Base-by-base conservation (phyloP, 2,888 invertebrate species). In the Lithophane leautieri region DNA sequence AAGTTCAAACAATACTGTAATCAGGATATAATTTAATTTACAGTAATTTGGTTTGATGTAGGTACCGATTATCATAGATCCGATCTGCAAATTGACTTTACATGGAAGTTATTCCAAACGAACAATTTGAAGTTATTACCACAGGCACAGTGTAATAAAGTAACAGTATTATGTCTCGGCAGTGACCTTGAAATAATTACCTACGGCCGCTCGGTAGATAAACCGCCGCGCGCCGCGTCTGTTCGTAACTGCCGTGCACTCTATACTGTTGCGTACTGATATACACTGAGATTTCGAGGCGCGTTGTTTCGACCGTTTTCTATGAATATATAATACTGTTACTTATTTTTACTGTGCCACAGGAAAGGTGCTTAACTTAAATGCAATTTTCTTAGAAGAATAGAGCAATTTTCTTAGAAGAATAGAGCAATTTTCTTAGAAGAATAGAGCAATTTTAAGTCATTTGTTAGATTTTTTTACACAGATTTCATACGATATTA, bases 61-160 rank as follows among this genome's bases (percentile, higher is more conserved):
- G 34, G 34, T 70, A 63, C 28, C 12, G 52, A 42, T 66, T 83
- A 73, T 81, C 70, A 56, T 47, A 73, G 16, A 58, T 80, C 58
- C 47, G 52, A 81, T 84, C 82, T 65, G 34, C 22, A 56, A 84
- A 81, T 73, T 73, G 68, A n/a, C 14, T 70, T 77, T 70, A 73
- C 68, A 50, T 71, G 54, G 60, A 74, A 79, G 65, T 54, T 40
- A 79, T 75, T 68, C 8, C 16, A 40, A 61, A 73, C 40, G n/a
- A 65, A 66, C 61, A 50, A 74, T 62, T 70, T 60, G 8, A 50
- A n/a, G 22, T 56, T 54, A 65, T 34, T 76, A 63, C n/a, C 4
- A 2, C 7, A 47, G 47, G 34, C 34, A 34, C 6, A 34, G 34
- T 34, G 34, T 34, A 34, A 6, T 34, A 34, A 0, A 34, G 34